Percentiles rank a stretch among this genome's conserved stretches.
Evolutionary conservation across 2,888 invertebrate species (phyloP).

Genomic region (Andricus curvator): DNA sequence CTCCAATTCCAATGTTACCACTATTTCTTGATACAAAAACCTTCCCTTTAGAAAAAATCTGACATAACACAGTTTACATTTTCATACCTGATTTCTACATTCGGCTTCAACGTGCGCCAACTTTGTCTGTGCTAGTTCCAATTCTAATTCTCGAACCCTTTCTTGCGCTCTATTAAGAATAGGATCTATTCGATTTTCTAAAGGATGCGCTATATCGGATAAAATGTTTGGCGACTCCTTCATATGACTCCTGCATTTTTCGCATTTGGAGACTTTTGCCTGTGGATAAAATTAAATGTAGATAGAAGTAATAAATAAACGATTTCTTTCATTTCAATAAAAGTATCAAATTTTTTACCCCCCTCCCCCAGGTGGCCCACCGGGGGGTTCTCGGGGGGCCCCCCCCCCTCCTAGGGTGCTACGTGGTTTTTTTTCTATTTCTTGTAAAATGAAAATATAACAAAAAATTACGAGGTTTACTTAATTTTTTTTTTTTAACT

Average conservation of each 20-base stretch:
- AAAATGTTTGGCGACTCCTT: constrained; percentile 65
- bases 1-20: neutral
- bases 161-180: constrained; percentile 80
- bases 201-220: constrained; percentile 65
- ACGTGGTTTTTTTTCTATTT: too few relatives aligned
- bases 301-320: too few relatives aligned
- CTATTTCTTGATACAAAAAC: neutral
- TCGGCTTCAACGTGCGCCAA: constrained; percentile 98
- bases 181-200: constrained; percentile 73
- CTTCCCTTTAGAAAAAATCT: neutral
- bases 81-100: constrained; percentile 91
- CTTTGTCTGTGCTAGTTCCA: constrained; percentile 98
- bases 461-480: too few relatives aligned
- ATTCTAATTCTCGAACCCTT: constrained; percentile 92
- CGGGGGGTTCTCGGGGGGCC: too few relatives aligned
- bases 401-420: too few relatives aligned
- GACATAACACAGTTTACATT: neutral
- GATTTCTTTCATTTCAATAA: too few relatives aligned
- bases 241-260: constrained; percentile 76
- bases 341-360: too few relatives aligned
- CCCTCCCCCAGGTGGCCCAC: too few relatives aligned
- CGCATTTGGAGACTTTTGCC: constrained; percentile 81
- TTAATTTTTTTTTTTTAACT: too few relatives aligned
- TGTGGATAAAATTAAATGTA: constrained; percentile 61
- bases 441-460: too few relatives aligned